Percentiles rank a stretch among this genome's conserved stretches.
Conservation (phyloP, 2,113 vertebrate genomes). For the crab-eating macaque (Macaca fascicularis) region T2T-MFA8v1.1 NC_088395.1:136321501-136322000, state of each 20-base stretch:
- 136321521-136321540: neutral
- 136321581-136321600: conserved; percentile 3
- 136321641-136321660: conserved; percentile 11
- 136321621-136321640: neutral
- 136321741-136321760: neutral
- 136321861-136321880: conserved; percentile 35
- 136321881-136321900: too few relatives aligned
- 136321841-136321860: conserved; percentile 14
- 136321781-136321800: neutral
- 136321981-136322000: neutral
- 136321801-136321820: neutral
- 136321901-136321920: neutral
- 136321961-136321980: neutral
- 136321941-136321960: neutral
- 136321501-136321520: neutral
- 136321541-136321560: neutral
- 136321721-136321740: neutral
- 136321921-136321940: conserved; percentile 2
- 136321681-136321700: neutral
- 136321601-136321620: neutral
- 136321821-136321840: neutral
- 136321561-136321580: neutral
- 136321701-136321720: neutral
- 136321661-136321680: neutral
- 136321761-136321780: neutral